Base-by-base conservation (phyloP, 2,888 invertebrate genomes). In the Subacronicta megacephala region DNA sequence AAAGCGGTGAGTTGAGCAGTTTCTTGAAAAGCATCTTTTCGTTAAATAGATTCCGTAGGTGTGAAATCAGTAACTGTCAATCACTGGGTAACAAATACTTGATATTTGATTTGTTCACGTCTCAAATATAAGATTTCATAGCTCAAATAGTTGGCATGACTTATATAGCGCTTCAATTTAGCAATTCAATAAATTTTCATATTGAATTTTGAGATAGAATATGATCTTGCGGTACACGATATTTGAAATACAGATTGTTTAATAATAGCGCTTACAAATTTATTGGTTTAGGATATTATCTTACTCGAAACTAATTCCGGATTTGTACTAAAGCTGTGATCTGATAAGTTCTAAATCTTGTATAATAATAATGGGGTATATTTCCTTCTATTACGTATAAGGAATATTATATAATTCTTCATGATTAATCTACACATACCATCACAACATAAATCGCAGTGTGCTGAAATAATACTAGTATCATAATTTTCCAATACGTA, bases 41-140 rank as follows among this genome's bases (percentile, higher is more conserved):
- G 23, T 1, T 53, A 37, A n/a, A 36, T 42, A 12, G 36, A 4
- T 7, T 50, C 40, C 10, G 26, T 26, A 10, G 26, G 10, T 10
- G 10, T 10, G 3, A 26, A 10, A 26, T 26, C 26, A 26, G 26
- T 15, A 1, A 16, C 49, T 42, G 18, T 49, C 55, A 49, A 37
- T 67, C 55, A 55, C 10, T 26, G 1, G 9, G 12, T 35, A 20
- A 55, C 12, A 23, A 45, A 12, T 16, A 43, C 16, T 47, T 42
- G 36, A n/a, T n/a, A n/a, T 7, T 26, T 35, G 23, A 47, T 49
- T 20, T 53, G 54, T 53, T 54, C 43, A 35, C 46, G 46, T 43
- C 16, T 35, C 6, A 26, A 26, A 26, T 10, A 1, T 3, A 26
- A 26, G 26, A 26, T 26, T 26, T 26, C 5, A 31, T 31, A 31